phyloP scores from a whole-genome alignment of 2,113 vertebrate genomes.

The Cyphomyrus plagiostoma region DNA sequence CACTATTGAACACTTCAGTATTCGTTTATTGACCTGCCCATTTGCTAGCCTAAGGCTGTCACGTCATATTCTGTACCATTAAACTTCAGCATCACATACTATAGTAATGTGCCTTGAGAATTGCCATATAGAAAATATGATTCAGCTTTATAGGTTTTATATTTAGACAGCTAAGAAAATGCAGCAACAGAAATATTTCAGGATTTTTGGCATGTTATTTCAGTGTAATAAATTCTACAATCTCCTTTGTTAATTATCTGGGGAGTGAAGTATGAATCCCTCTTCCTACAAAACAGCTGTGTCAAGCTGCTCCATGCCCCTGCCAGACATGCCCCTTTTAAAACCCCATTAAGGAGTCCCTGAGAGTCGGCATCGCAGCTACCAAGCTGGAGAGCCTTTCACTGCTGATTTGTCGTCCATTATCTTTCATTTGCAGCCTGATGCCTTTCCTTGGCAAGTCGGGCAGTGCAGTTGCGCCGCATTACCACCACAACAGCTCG shows the following conservation, averaged over 20 bases:
- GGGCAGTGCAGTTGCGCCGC: conserved; percentile 28
- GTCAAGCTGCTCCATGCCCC: conserved; percentile 35
- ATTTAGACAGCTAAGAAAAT: background rate
- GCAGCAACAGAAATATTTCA: background rate
- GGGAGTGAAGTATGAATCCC: conserved; percentile 29
- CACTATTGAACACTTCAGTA: conserved; percentile 37
- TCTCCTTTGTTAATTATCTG: conserved; percentile 33
- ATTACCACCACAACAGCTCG: conserved; percentile 13
- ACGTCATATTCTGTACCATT: background rate
- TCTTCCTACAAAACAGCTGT: conserved; percentile 13
- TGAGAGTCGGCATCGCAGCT: conserved; percentile 20
- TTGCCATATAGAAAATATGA: conserved; percentile 17
- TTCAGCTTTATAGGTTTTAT: conserved; percentile 21
- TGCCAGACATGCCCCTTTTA: conserved; percentile 36
- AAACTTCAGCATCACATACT: background rate
- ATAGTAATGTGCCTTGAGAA: background rate
- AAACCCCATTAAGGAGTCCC: conserved; percentile 30
- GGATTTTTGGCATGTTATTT: background rate
- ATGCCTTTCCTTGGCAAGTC: conserved; percentile 38
- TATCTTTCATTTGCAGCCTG: conserved; percentile 49
- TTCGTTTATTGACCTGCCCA: conserved; percentile 36
- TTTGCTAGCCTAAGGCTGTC: conserved; percentile 27
- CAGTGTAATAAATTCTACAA: background rate
- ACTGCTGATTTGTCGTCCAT: conserved; percentile 43
- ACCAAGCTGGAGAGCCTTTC: conserved; percentile 28